A percentile compares a stretch with the other conserved stretches of the same genome.
phyloP scores from a whole-genome alignment of 2,113 vertebrate genomes.

The Thamnophis sirtalis region DNA sequence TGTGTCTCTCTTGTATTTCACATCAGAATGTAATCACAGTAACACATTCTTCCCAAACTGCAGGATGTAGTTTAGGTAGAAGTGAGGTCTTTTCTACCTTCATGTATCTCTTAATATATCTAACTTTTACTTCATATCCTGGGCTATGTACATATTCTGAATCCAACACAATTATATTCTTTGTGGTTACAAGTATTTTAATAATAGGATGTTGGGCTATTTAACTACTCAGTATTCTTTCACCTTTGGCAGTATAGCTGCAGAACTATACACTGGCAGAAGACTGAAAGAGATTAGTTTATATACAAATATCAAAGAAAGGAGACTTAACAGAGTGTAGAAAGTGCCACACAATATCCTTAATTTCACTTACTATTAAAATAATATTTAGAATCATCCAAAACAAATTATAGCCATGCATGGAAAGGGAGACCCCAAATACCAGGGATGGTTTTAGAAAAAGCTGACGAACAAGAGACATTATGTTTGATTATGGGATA shows the following conservation, averaged over 20 bases:
- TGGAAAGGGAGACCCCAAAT: not conserved
- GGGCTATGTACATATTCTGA: not conserved
- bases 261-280: not conserved
- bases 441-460: not conserved
- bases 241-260: not conserved
- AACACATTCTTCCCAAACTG: not conserved
- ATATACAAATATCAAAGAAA: not conserved
- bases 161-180: not conserved
- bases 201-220: not conserved
- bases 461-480: not conserved
- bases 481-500: not conserved
- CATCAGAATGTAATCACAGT: not conserved
- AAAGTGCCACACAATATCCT: not conserved
- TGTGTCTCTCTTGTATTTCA: not conserved
- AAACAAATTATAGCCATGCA: not conserved
- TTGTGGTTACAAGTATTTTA: not conserved
- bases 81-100: not conserved
- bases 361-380: not conserved
- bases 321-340: not conserved
- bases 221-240: not conserved
- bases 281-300: not conserved
- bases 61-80: not conserved
- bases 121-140: not conserved
- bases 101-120: not conserved
- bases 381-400: not conserved